Evolutionary conservation across 2,888 invertebrate genomes (phyloP), one percentile per base, ranked within the genome.

Genomic region (Eledona agricola): DNA sequence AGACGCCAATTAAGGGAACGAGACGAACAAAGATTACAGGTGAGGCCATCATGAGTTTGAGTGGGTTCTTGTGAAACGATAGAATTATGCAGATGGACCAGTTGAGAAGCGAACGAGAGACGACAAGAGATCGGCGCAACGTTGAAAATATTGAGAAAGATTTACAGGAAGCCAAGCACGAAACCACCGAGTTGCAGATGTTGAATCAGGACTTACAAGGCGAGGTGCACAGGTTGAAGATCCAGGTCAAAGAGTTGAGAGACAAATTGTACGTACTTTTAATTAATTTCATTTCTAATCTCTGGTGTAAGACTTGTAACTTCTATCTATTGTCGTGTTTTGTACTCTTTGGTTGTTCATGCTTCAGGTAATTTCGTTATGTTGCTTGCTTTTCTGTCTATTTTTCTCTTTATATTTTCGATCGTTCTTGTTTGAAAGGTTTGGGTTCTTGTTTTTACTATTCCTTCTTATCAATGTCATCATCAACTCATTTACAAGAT

Each of bases 171-270:
- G 79, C 83, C 4, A 78, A 84, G 16, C 79, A 80, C 40, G 85
- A 86, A 61, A 77, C 82, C n/a, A 83, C 86, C 13, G 82, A 84
- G 51, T 77, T 83, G 19, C 83, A 84, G 65, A 65, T 85, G 23
- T 77, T 79, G 6, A 80, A 86, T 67, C 84, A 87, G 66, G 86
- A 87, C 74, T 78, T 87, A 16, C 82, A 84, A 57, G 77, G 79
- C 38, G 86, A 87, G 73, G 80, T 86, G 12, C 75, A 79, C 52
- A 78, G 79, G 34, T 72, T 86, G 54, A 84, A 83, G 63, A 77
- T 80, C 22, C 80, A 80, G 66, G 74, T 84, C 5, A 66, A 72
- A 5, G 80, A 80, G 16, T 69, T 82, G n/a, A 79, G 80, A 57
- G 70, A 68, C 10, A 78, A 77, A 73, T 68, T 82, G 83, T 82